phyloP scores from a whole-genome alignment of 1,140 invertebrate genomes.

The Drosophila bocqueti region DNA sequence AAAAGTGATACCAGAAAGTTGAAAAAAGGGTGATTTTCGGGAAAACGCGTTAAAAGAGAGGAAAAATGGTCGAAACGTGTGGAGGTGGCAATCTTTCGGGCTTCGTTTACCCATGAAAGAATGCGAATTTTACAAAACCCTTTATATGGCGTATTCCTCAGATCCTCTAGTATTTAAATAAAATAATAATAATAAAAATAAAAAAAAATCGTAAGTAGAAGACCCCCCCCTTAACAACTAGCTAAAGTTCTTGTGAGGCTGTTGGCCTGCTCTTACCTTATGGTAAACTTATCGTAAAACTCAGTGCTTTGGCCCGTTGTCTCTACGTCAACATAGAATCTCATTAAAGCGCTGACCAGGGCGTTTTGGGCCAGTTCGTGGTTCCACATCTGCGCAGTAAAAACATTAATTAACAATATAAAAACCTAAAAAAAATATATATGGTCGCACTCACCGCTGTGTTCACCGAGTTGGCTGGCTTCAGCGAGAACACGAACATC shows the following conservation, averaged over 20 bases:
- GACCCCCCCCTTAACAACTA: not conserved
- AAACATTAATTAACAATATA: not conserved
- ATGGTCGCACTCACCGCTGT: constrained; percentile 84
- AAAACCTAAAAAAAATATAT: not conserved
- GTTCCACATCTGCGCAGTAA: constrained; percentile 89
- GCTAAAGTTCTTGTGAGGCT: not conserved
- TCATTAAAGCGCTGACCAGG: constrained; percentile 96
- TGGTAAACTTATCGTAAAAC: constrained; percentile 99
- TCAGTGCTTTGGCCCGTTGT: constrained; percentile 98
- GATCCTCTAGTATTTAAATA: no score
- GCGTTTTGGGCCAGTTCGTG: constrained; percentile 93
- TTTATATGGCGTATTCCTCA: no score
- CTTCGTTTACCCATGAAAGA: no score
- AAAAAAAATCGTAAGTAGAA: no score
- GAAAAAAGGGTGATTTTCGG: no score
- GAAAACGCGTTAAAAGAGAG: no score
- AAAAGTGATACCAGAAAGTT: no score
- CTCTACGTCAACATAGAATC: constrained; percentile 99
- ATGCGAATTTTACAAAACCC: no score
- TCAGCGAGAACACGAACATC: constrained; percentile 95
- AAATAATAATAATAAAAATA: no score
- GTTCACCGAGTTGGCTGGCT: constrained; percentile 86
- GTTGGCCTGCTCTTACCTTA: constrained; percentile 87
- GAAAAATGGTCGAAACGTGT: no score
- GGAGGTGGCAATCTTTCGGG: no score